A percentile compares a stretch with the other conserved stretches of the same genome.
These are phyloP conservation scores for Sinotaia quadrata DNA, from an alignment of 2,888 invertebrate species.

Conservation along the genomic window DNA sequence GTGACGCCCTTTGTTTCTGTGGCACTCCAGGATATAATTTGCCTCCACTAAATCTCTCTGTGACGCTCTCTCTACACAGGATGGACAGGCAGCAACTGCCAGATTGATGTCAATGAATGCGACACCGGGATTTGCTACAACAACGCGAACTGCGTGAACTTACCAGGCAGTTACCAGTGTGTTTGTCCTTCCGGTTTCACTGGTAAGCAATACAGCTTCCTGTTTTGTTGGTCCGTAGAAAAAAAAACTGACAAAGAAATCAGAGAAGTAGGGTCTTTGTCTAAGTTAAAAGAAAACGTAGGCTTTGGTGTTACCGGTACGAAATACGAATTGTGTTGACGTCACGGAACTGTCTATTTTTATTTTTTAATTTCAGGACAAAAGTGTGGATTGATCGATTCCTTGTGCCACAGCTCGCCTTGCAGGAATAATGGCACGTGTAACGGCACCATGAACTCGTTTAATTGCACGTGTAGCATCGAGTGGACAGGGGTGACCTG, in stretches of 20 bases:
- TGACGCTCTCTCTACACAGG: conserved; percentile 17
- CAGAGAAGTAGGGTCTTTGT: not conserved
- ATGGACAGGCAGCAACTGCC: conserved; percentile 32
- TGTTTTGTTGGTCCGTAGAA: not conserved
- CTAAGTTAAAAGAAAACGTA: not conserved
- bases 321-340: not conserved
- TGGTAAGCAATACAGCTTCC: conserved; percentile 12
- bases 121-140: conserved; percentile 13
- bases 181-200: conserved; percentile 25
- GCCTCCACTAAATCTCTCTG: not conserved
- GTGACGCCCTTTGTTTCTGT: no score
- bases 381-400: not conserved
- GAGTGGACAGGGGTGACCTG: conserved; percentile 13
- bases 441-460: not conserved
- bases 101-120: conserved; percentile 33
- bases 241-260: not conserved
- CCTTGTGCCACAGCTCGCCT: conserved; percentile 17
- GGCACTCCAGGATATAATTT: no score
- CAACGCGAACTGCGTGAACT: conserved; percentile 25
- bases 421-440: conserved; percentile 16
- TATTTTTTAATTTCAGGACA: not conserved
- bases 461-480: conserved; percentile 1
- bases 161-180: conserved; percentile 30
- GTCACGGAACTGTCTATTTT: not conserved
- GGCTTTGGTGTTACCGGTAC: not conserved